phyloP scores from a whole-genome alignment of 2,888 invertebrate genomes.

The Fabriciana adippe region DNA sequence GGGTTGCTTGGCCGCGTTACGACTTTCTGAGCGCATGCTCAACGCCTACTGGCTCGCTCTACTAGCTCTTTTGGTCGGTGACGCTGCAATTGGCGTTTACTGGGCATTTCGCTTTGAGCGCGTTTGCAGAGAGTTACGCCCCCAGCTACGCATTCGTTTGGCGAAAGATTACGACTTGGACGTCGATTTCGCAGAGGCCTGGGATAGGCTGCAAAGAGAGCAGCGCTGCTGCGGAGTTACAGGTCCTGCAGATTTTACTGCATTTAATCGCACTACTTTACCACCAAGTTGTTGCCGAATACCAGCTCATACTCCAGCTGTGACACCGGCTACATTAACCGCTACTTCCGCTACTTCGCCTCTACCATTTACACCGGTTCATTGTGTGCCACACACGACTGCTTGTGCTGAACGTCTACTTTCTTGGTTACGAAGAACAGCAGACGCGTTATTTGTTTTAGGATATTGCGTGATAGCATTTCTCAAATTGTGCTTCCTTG shows the following conservation, averaged over 20 bases:
- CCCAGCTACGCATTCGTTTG: slow-evolving; percentile 83
- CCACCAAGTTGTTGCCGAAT: slow-evolving; percentile 76
- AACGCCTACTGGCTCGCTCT: slow-evolving; percentile 93
- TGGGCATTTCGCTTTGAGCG: slow-evolving; percentile 92
- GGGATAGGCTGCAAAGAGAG: slow-evolving; percentile 89
- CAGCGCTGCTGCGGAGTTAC: slow-evolving; percentile 91
- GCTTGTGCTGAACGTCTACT: slow-evolving; percentile 89
- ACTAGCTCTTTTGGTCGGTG: slow-evolving; percentile 90
- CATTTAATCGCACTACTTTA: slow-evolving; percentile 67
- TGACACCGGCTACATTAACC: slow-evolving; percentile 78
- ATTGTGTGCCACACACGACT: slow-evolving; percentile 75
- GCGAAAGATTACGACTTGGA: slow-evolving; percentile 88
- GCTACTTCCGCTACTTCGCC: slow-evolving; percentile 64
- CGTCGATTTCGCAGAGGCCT: slow-evolving; percentile 87
- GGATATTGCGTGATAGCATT: slow-evolving; percentile 95
- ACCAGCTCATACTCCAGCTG: slow-evolving; percentile 67
- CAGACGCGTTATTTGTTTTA: slow-evolving; percentile 90
- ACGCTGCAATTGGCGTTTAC: slow-evolving; percentile 91
- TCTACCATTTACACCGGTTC: slow-evolving; percentile 65
- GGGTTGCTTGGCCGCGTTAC: slow-evolving; percentile 91
- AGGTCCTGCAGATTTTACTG: slow-evolving; percentile 81
- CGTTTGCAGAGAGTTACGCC: slow-evolving; percentile 88
- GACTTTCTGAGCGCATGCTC: slow-evolving; percentile 90
- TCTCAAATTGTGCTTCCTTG: slow-evolving; percentile 93
- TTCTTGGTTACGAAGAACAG: slow-evolving; percentile 89